These are phyloP conservation scores for Sitta europaea DNA, from an alignment of 2,113 vertebrate genomes.

Conservation along the genomic window DNA sequence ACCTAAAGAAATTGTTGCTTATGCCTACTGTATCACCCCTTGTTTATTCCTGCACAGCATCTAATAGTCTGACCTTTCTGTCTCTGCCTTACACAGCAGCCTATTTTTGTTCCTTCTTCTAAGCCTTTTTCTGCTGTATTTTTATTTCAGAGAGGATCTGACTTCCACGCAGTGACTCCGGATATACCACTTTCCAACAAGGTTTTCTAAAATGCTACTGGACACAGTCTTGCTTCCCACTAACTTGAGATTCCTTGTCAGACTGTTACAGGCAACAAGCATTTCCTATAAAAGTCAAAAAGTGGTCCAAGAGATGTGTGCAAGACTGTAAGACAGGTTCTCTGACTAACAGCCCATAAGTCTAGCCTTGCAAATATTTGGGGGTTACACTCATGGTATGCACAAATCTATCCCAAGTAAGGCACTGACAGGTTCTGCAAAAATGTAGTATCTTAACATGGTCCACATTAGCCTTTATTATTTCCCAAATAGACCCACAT, in stretches of 20 bases:
- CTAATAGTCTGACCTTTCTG: slow-evolving; percentile 25
- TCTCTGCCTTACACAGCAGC: background rate
- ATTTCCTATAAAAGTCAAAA: background rate
- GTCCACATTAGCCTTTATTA: background rate
- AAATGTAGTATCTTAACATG: accelerated
- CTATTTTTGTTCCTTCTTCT: background rate
- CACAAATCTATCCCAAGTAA: background rate
- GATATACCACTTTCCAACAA: background rate
- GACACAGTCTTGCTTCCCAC: background rate
- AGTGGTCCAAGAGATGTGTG: background rate
- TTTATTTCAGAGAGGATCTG: background rate
- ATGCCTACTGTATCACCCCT: background rate
- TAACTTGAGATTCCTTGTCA: background rate
- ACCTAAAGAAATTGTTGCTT: slow-evolving; percentile 11
- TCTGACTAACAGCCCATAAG: background rate
- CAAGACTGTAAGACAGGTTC: background rate
- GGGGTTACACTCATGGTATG: background rate
- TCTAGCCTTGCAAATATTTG: background rate
- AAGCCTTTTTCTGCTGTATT: background rate
- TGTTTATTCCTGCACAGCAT: slow-evolving; percentile 9
- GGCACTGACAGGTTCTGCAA: background rate
- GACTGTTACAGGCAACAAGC: background rate
- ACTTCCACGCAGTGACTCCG: background rate
- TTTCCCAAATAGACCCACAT: background rate
- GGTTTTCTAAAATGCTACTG: background rate